phyloP scores from a whole-genome alignment of 92 coral and sea anemone genomes.

The Umimayanthus kanabou region DNA sequence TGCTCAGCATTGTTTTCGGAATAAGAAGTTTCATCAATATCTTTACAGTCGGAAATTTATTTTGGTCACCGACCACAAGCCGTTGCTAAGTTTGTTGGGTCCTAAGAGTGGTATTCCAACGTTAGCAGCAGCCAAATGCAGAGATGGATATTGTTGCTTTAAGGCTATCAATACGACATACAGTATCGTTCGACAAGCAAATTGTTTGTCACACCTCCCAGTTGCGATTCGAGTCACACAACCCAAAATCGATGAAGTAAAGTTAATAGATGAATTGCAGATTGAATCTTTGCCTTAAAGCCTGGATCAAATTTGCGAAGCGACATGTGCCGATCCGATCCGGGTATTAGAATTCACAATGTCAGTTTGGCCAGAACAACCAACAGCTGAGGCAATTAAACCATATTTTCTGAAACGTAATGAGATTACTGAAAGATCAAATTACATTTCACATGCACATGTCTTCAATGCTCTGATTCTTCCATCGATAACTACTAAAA shows the following conservation, averaged over 20 bases:
- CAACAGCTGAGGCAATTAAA: not conserved
- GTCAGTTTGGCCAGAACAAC: constrained; percentile 8
- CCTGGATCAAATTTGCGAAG: not conserved
- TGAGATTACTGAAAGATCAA: too few species aligned
- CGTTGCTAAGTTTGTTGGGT: not conserved
- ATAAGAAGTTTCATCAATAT: too few species aligned
- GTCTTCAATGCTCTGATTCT: too few species aligned
- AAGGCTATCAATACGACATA: not conserved
- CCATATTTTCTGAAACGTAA: not conserved
- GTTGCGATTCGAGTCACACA: not conserved
- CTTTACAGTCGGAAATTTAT: too few species aligned
- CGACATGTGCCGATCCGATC: constrained; percentile 20
- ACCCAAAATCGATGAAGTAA: not conserved
- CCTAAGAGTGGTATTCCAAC: not conserved
- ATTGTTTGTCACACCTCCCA: constrained; percentile 9
- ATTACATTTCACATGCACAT: too few species aligned
- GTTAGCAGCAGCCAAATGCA: not conserved
- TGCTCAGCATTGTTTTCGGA: not conserved
- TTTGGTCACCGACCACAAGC: not conserved
- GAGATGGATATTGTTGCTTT: not conserved
- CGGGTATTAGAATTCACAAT: constrained; percentile 15
- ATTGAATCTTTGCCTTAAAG: not conserved
- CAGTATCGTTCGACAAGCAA: not conserved
- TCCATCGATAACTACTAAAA: too few species aligned
- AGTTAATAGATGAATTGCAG: not conserved